Percentiles rank a stretch among this genome's conserved stretches.
These are phyloP conservation scores for Tursiops truncatus DNA, from an alignment of 2,113 vertebrate species.

Conservation along the genomic window DNA sequence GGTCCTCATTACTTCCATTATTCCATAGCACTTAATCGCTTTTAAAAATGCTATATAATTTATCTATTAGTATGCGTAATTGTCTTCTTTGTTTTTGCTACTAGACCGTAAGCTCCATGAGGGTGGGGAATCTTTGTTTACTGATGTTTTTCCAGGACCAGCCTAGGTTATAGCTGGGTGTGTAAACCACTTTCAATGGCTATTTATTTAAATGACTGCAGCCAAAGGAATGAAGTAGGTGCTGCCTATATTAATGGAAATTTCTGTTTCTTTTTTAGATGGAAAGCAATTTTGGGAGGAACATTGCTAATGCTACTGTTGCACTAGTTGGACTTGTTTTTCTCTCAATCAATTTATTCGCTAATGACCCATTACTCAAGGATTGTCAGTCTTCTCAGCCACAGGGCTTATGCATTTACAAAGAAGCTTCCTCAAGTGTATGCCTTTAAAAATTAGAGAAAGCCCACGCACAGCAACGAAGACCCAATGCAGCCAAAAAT, in stretches of 20 bases:
- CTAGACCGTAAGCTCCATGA: background rate
- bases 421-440: background rate
- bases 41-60: background rate
- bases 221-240: background rate
- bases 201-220: background rate
- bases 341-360: background rate
- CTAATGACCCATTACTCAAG: background rate
- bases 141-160: too few species aligned
- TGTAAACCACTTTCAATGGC: background rate
- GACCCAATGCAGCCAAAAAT: background rate
- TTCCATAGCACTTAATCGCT: background rate
- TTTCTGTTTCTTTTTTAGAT: conserved; percentile 17
- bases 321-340: background rate
- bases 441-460: background rate
- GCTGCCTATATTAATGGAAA: background rate
- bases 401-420: background rate
- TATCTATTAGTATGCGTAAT: background rate
- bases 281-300: conserved; percentile 12
- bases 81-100: background rate
- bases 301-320: background rate
- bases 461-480: too few species aligned
- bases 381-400: background rate
- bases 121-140: background rate
- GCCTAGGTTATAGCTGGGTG: background rate
- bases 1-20: background rate